These are phyloP conservation scores for Seriola aureovittata DNA, from an alignment of 2,113 vertebrate species.

Conservation along the genomic window DNA sequence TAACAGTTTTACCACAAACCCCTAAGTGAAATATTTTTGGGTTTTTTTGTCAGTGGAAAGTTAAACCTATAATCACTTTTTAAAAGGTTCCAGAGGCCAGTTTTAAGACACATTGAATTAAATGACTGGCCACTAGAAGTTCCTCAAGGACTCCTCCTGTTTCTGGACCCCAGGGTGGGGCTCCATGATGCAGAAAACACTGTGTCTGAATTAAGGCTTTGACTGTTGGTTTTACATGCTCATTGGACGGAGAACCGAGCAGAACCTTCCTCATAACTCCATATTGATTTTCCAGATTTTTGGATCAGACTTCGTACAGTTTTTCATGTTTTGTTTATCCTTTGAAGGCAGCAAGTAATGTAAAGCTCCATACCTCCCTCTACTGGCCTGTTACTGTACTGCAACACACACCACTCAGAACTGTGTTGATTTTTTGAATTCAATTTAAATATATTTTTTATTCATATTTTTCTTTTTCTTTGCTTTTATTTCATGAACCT, in stretches of 20 bases:
- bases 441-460: no score
- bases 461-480: no score
- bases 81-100: no score
- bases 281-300: background rate
- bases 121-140: background rate
- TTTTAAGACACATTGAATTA: no score
- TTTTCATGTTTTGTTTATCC: background rate
- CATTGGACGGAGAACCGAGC: background rate
- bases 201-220: background rate
- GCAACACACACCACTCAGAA: background rate
- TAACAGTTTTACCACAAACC: no score
- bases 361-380: slow-evolving; percentile 4
- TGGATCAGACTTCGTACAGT: background rate
- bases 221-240: background rate
- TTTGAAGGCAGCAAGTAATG: background rate
- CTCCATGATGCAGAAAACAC: background rate
- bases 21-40: no score
- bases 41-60: no score
- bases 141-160: background rate
- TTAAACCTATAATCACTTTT: no score
- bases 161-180: background rate
- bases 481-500: no score
- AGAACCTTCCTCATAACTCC: background rate
- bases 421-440: no score
- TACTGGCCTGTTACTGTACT: background rate